Evolutionary conservation across 2,888 invertebrate species (phyloP), one percentile per base, ranked within the genome.

Genomic region (Amphipoea oculea): DNA sequence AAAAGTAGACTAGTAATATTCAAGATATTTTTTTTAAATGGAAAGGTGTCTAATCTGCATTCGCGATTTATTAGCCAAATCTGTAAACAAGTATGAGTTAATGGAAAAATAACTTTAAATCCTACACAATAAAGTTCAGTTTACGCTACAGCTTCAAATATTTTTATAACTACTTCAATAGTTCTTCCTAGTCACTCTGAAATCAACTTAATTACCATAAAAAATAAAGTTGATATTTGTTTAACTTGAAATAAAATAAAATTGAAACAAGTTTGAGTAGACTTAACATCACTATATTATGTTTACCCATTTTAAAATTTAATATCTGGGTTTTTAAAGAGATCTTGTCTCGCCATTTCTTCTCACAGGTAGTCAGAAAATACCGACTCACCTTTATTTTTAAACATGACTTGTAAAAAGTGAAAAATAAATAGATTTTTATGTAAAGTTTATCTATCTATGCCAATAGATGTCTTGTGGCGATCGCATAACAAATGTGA

Each of bases 401-500:
- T 68, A 9, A 17, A 42, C 17, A 0, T 5, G 0, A 20, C 17
- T 0, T 2, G 1, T 14, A 20, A 12, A 12, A 23, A 0, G 4
- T 36, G 14, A 51, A 36, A 23, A 70, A n/a, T 14, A 23, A 23
- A 11, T 1, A 17, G 14, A 54, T 14, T 54, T 54, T 2, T 29
- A 4, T 40, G 36, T 48, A 54, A 4, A n/a, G 1, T n/a, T 51
- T 70, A 81, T 81, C 78, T 70, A 36, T 78, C 17, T 83, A 45
- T 66, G 78, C 36, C 51, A 42, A 29, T 17, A 23, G 29, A 76
- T 82, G 48, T 65, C 40, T 57, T 77, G 7, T n/a, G 40, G 20
- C 29, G 78, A 67, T 48, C 36, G 23, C n/a, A 71, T 20, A 60
- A 70, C 66, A 82, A 71, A 51, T 83, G n/a, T 51, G 23, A 20